Base-by-base conservation (phyloP, 2,797 vertebrate species). In the Cirrhinus molitorella region DNA sequence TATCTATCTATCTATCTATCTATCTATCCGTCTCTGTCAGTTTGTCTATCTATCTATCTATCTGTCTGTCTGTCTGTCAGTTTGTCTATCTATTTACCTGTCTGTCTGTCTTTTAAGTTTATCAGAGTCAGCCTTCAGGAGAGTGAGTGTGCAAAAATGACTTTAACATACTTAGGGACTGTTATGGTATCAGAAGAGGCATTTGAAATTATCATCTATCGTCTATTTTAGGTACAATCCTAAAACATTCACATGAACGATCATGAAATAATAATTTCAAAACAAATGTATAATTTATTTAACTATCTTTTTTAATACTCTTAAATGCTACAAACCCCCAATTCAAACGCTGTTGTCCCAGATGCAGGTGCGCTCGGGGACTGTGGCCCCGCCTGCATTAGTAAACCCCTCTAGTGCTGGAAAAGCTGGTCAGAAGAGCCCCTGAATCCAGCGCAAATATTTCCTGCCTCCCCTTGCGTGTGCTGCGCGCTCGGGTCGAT, bases 361-460 rank as follows among this genome's bases (percentile, higher is more conserved):
- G 31, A 45, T 47, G 63, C 49, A 59, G 47, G 49, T 77, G 47
- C 40, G 61, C 31, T 68, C 3, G 21, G 51, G 23, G 25, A 57
- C 23, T 10, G 59, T 66, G 78, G 78, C 83, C 45, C 78, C 83
- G 78, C 70, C 83, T 75, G 47, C 83, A 53, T 34, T 34, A 21
- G 45, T 51, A 61, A 82, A 74, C 57, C 82, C 65, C 65, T 71
- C 40, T 61, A 28, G 70, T 23, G 70, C 55, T 49, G 55, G 17
- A 61, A 49, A 43, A 45, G 11, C 6, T 55, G 80, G 71, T 68
- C 40, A 78, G 25, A 78, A 55, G 80, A 82, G 63, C 40, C 51
- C 25, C 71, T 21, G 80, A 75, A 63, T 84, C 55, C 59, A 72
- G 76, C 57, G 67, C 68, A 71, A 70, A 84, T 37, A 34, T 47